These are phyloP conservation scores for Cryptocheilus praepositus DNA, from an alignment of 2,888 invertebrate genomes.

Conservation along the genomic window DNA sequence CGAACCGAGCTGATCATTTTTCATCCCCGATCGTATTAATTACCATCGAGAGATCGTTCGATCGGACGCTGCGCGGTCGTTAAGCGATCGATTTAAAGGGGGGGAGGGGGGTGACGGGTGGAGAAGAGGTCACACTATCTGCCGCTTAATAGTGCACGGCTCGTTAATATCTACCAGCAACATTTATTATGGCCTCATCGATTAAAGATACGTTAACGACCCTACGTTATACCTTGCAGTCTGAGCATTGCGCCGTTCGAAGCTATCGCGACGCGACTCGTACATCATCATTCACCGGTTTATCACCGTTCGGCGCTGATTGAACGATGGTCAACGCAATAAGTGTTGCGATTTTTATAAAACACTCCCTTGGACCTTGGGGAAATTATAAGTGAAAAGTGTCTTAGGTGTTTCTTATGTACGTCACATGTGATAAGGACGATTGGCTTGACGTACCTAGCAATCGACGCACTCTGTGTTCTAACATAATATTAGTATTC, in stretches of 20 bases:
- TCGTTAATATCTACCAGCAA: conserved; percentile 52
- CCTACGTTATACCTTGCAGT: conserved; percentile 36
- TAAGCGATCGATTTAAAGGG: conserved; percentile 70
- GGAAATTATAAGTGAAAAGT: too few species aligned
- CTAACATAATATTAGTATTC: too few species aligned
- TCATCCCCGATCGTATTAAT: conserved; percentile 69
- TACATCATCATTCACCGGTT: background rate
- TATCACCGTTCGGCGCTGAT: conserved; percentile 34
- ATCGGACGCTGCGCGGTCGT: conserved; percentile 64
- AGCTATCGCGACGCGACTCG: conserved; percentile 12
- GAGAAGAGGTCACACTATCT: conserved; percentile 61
- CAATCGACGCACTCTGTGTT: too few species aligned
- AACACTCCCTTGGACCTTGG: too few species aligned
- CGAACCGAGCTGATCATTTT: conserved; percentile 54
- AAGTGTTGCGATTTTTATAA: too few species aligned
- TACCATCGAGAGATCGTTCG: conserved; percentile 68
- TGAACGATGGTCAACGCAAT: conserved; percentile 16
- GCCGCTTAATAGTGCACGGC: conserved; percentile 58
- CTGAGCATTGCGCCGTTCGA: background rate
- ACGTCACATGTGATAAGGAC: too few species aligned
- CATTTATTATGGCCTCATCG: conserved; percentile 50
- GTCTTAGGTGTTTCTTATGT: too few species aligned
- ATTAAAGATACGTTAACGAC: conserved; percentile 58
- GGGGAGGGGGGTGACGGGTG: too few species aligned
- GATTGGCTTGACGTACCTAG: too few species aligned